Evolutionary conservation across 2,888 invertebrate genomes (phyloP).

Genomic region (Tachystola acroxantha): DNA sequence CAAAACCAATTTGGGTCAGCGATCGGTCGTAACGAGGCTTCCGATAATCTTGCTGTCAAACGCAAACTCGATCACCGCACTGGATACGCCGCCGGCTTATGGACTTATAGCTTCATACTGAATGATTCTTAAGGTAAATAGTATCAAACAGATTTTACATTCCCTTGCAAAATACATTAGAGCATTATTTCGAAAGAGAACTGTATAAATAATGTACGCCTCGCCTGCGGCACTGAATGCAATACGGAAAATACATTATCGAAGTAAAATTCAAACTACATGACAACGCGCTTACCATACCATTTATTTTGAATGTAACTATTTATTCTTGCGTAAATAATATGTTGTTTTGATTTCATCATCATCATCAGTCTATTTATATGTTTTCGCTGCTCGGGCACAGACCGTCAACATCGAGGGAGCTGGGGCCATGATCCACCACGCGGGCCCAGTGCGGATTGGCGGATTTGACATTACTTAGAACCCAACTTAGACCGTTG

Average conservation of each 20-base stretch:
- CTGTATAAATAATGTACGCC: background rate
- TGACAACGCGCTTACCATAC: no score
- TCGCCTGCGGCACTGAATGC: background rate
- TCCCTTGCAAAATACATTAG: background rate
- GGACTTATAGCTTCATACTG: conserved; percentile 8
- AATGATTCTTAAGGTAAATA: conserved; percentile 2
- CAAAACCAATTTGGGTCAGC: conserved; percentile 22
- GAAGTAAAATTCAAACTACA: background rate
- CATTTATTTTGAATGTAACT: no score
- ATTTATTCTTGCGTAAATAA: no score
- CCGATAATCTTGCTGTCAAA: conserved; percentile 62
- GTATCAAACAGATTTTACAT: background rate
- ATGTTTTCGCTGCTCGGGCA: no score
- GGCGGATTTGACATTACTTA: no score
- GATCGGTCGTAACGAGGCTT: conserved; percentile 44
- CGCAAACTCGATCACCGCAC: conserved; percentile 42
- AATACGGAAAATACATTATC: background rate
- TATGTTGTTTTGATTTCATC: no score
- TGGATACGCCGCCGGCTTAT: conserved; percentile 28
- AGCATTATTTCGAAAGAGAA: background rate
- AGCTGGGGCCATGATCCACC: no score
- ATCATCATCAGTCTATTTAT: no score
- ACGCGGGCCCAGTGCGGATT: no score
- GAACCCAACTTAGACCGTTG: no score
- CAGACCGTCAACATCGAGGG: no score